Evolutionary conservation across 2,797 vertebrate species (phyloP).

Genomic region (Clarias pachynema): DNA sequence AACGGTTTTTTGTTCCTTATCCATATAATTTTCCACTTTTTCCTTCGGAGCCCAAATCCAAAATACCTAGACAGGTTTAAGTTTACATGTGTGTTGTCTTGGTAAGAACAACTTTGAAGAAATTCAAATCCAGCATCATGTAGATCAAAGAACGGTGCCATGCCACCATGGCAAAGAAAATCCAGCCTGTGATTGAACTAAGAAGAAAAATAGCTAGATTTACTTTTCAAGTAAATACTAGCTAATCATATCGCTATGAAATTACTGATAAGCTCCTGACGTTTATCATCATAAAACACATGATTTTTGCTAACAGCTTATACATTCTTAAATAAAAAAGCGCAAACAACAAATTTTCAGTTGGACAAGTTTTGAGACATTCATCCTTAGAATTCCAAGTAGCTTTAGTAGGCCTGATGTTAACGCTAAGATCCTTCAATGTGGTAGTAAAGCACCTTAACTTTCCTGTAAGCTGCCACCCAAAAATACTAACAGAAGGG

Average conservation of each 20-base stretch:
- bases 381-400: no score
- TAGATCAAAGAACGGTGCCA: not conserved
- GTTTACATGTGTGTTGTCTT: not conserved
- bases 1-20: not conserved
- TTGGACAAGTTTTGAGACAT: no score
- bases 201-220: not conserved
- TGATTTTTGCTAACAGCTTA: not conserved
- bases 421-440: not conserved
- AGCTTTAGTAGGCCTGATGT: not conserved
- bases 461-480: not conserved
- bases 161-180: not conserved
- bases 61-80: not conserved
- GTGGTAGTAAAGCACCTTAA: not conserved
- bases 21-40: not conserved
- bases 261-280: not conserved
- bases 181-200: not conserved
- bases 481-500: not conserved
- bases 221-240: not conserved
- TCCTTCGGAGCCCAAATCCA: not conserved
- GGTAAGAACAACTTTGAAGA: not conserved
- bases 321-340: not conserved
- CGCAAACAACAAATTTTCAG: not conserved
- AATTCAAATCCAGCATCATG: not conserved
- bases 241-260: not conserved
- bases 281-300: conserved; percentile 3